A percentile compares a stretch with the other conserved stretches of the same genome.
Evolutionary conservation across 2,113 vertebrate species (phyloP).

Genomic region (Macaca fascicularis): T2T-MFA8v1.1 NC_088379.1:41360501-41361000

Average conservation of each 20-base stretch:
- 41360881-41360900: too few relatives aligned
- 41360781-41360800: not conserved
- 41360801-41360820: too few relatives aligned
- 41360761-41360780: not conserved
- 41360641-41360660: not conserved
- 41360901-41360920: too few relatives aligned
- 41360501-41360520: not conserved
- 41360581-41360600: conserved; percentile 19
- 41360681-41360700: not conserved
- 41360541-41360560: not conserved
- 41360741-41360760: not conserved
- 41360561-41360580: not conserved
- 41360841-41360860: too few relatives aligned
- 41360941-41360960: too few relatives aligned
- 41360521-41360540: not conserved
- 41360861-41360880: too few relatives aligned
- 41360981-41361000: not conserved
- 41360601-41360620: not conserved
- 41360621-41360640: not conserved
- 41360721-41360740: not conserved
- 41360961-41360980: too few relatives aligned
- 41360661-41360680: too few relatives aligned
- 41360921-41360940: too few relatives aligned
- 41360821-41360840: too few relatives aligned
- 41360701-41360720: not conserved